Evolutionary conservation across 2,888 invertebrate genomes (phyloP).

Genomic region (Lampropteryx suffumata): DNA sequence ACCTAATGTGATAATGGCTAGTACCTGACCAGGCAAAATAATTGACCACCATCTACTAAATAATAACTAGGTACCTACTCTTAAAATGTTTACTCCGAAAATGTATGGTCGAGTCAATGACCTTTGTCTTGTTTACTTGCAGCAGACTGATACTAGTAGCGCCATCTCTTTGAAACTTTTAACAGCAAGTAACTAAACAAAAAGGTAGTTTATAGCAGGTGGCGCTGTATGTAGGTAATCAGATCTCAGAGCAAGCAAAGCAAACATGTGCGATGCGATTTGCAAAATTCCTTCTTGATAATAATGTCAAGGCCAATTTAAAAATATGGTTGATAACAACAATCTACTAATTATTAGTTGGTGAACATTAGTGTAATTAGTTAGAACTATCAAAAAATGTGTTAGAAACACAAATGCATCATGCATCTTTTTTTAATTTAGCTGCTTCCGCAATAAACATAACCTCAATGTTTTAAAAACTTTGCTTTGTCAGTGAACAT

Average conservation of each 20-base stretch:
- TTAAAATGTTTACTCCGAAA: too few species aligned
- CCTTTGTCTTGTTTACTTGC: slow-evolving; percentile 34
- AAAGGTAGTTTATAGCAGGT: slow-evolving; percentile 40
- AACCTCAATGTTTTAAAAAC: slow-evolving; percentile 51
- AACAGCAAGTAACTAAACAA: slow-evolving; percentile 28
- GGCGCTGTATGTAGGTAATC: slow-evolving; percentile 43
- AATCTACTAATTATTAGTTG: not conserved
- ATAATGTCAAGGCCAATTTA: slow-evolving; percentile 74
- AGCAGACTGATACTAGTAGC: slow-evolving; percentile 42
- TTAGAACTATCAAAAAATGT: too few species aligned
- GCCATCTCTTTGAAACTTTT: slow-evolving; percentile 53
- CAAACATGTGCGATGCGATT: slow-evolving; percentile 63
- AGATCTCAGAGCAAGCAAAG: slow-evolving; percentile 33
- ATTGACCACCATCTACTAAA: too few species aligned
- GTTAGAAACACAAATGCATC: too few species aligned
- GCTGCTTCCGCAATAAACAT: slow-evolving; percentile 54
- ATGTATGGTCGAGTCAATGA: slow-evolving; percentile 3
- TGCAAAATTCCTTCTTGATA: too few species aligned
- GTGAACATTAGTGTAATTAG: too few species aligned
- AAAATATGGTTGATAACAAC: slow-evolving; percentile 4
- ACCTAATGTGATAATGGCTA: too few species aligned
- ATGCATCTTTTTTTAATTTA: not conserved
- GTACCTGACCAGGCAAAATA: too few species aligned
- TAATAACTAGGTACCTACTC: not conserved
- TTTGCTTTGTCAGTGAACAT: too few species aligned